Conservation (phyloP, 2,113 vertebrate genomes). For the Larimichthys crocea region DNA sequence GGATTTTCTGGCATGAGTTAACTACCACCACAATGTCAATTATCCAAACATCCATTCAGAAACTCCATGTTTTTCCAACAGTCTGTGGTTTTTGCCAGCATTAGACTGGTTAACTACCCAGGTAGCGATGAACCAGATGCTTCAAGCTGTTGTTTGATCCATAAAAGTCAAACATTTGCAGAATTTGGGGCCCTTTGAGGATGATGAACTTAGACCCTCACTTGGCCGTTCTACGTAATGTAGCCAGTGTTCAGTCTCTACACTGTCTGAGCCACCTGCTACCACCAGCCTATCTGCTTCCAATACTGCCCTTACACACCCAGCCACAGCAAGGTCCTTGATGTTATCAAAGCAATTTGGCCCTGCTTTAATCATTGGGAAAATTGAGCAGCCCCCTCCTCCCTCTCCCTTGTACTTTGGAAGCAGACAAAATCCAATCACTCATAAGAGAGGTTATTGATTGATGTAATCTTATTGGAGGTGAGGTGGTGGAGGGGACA, state of each 20-base stretch:
- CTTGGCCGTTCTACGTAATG: constrained; percentile 12
- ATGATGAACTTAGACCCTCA: background rate
- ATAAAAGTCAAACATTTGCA: background rate
- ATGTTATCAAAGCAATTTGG: constrained; percentile 88
- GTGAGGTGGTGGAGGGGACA: constrained; percentile 75
- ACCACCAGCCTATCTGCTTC: constrained; percentile 73
- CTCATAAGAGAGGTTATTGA: constrained; percentile 88
- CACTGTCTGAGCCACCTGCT: constrained; percentile 45
- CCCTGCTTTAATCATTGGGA: constrained; percentile 88
- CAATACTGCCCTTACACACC: constrained; percentile 79
- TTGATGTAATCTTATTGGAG: constrained; percentile 89
- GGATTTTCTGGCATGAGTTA: background rate
- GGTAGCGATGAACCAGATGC: background rate
- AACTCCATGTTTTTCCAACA: background rate
- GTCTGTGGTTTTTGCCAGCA: background rate
- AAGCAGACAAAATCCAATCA: constrained; percentile 86
- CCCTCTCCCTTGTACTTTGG: constrained; percentile 55
- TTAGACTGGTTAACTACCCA: background rate
- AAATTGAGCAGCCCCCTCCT: constrained; percentile 82
- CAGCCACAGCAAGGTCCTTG: constrained; percentile 85
- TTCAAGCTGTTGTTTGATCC: background rate
- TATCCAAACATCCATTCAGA: background rate
- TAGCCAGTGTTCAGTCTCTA: constrained; percentile 21
- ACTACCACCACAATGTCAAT: background rate
- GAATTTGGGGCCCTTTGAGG: too few relatives aligned